Evolutionary conservation across 2,797 vertebrate genomes (phyloP), one percentile per base, ranked within the genome.

Genomic region (Phaenicophaeus curvirostris): DNA sequence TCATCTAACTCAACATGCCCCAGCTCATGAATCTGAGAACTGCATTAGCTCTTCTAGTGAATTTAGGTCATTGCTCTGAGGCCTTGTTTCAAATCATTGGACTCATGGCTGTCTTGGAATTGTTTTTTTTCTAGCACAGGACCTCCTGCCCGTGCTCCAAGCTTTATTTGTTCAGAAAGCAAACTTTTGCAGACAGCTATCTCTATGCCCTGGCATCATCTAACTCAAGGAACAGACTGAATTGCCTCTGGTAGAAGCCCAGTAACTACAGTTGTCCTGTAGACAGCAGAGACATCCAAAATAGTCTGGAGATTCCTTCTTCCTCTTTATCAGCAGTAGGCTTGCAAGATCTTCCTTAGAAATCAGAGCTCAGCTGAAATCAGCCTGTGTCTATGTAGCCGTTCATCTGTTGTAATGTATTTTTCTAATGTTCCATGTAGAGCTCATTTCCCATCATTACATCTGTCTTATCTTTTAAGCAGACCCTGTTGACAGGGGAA

Each of bases 381-480:
- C 54, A 37, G 13, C 23, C 74, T 18, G 2, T 8, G n/a, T 5
- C 46, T 41, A 6, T 7, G 7, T 16, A 57, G 19, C 31, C 21
- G 27, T 8, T 89, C 65, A 3, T 28, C 35, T 39, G 42, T 7
- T 4, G 9, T 48, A 61, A 17, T 0, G 1, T 4, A 0, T 20
- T 59, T 30, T 53, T 12, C 14, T 17, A 25, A 27, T 1, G 4
- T 2, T 63, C 2, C 0, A 11, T 13, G 15, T 4, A 3, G 46
- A n/a, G 28, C 17, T 74, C 15, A 6, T 76, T 73, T 16, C 2
- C 39, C 30, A 57, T 87, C 20, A 44, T 39, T 83, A 77, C 28
- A 19, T 17, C 50, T 4, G 20, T 63, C 42, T n/a, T 33, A 10
- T 6, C 35, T 77, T 63, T 44, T 82, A 71, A 67, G 28, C 31